Evolutionary conservation across 2,797 vertebrate genomes (phyloP), one percentile per base, ranked within the genome.

Genomic region (Acanthornis magna): DNA sequence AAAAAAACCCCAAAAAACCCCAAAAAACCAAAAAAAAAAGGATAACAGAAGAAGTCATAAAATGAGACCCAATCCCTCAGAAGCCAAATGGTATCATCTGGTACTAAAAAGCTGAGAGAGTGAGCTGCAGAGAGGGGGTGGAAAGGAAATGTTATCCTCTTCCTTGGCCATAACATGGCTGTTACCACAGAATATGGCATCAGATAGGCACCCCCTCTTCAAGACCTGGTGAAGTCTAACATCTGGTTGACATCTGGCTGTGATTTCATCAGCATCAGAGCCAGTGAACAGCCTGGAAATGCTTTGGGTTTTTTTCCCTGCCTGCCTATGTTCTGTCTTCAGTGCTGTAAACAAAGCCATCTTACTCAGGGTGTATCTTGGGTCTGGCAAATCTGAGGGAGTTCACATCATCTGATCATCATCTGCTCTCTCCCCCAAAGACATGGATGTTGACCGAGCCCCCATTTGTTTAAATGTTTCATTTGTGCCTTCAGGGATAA

Each of bases 181-280:
- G 62, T 63, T 73, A 54, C 36, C 12, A 11, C 42, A 67, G 63
- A 62, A 34, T 65, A 48, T 72, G 73, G 58, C 48, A 88, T 68
- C 29, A 30, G 11, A 9, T 57, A 74, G 51, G 42, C 27, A 73
- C 15, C 9, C 22, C 15, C 3, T 68, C 67, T 62, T 68, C 51
- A 83, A 51, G 75, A 30, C 0, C 12, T 43, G 61, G 57, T 88
- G 76, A 90, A 75, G 61, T 85, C 34, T 79, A 77, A 92, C 85
- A 91, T 92, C 84, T 92, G 82, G n/a, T 81, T 95, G 81, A 85
- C 92, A 93, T 78, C 83, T 93, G 91, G 19, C 50, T 85, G 50
- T 92, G 78, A 88, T 88, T 93, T 94, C 62, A 92, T 87, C 79
- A 72, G 23, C 29, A 65, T 75, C 6, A 1, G 62, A 88, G 58